Evolutionary conservation across 92 coral and sea anemone species (phyloP), one percentile per base, ranked within the genome.

Genomic region (Palythoa caribaeorum): DNA sequence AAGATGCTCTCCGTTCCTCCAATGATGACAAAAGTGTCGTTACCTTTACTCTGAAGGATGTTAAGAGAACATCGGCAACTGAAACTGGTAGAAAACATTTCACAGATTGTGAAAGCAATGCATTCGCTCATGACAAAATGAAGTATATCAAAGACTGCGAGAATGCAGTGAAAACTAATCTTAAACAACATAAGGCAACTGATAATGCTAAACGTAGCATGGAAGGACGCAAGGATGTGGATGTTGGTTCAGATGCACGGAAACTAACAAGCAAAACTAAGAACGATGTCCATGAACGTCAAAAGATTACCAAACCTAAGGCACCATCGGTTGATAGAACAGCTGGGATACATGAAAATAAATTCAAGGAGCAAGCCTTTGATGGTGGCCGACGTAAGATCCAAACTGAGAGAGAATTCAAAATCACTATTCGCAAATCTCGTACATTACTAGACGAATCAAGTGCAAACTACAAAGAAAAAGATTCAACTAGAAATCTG

Each of bases 401-500:
- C 15, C 62, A 8, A 13, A 52, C 28, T 11, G 60, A 17, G 14
- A 53, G 16, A 11, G 83, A 53, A 21, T 15, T 35, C 52, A 52
- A 35, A 50, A 77, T 36, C 50, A 44, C 20, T 13, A 54, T 17
- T 55, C 44, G 13, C 36, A 10, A 54, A 38, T 53, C 66, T 28
- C 12, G 35, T 0, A 19, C 17, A 28, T 52, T 28, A 9, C 14
- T 50, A 47, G 19, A 50, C 66, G 47, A 47, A 21, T 13, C 71
- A 16, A n/a, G 28, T 63, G 5, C 55, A 44, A 62, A 19, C 20
- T 17, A 3, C 52, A 62, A 44, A 17, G 73, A 14, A 20, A 28
- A 50, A 44, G 13, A 20, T 38, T 80, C 47, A 44, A 36, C 55
- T 9, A 80, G 73, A 47, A 80, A 80, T 20, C 66, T 81, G 74